Evolutionary conservation across 2,797 vertebrate genomes (phyloP).

Genomic region (Phalloptychus januarius): DNA sequence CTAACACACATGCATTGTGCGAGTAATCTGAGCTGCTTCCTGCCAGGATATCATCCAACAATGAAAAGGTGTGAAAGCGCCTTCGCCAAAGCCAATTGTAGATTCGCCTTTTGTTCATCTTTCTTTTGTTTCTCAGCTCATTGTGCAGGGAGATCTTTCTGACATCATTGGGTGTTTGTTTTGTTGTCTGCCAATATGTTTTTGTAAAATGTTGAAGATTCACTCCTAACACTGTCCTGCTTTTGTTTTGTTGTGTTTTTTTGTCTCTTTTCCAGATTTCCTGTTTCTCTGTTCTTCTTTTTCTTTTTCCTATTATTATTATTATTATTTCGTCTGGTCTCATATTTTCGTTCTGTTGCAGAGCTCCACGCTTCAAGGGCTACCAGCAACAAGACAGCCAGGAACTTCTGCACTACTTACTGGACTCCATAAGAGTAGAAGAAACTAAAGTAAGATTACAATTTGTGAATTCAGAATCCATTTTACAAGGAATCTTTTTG

Average conservation of each 20-base stretch:
- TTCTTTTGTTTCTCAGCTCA: conserved; percentile 5
- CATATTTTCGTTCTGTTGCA: conserved; percentile 53
- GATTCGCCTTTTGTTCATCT: not conserved
- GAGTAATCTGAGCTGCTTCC: not conserved
- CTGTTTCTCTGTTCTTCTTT: not conserved
- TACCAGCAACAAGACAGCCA: conserved; percentile 99
- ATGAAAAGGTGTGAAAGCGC: conserved; percentile 9
- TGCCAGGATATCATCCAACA: not conserved
- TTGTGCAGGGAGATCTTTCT: conserved; percentile 3
- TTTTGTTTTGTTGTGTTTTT: not conserved
- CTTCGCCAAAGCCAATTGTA: not conserved
- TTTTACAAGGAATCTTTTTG: not conserved
- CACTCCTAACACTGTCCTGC: not conserved
- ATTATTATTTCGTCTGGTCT: not conserved
- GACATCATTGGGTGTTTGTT: not conserved
- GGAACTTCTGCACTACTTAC: conserved; percentile 94
- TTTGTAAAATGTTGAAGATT: not conserved
- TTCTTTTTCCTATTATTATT: too few relatives aligned
- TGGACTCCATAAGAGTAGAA: conserved; percentile 94
- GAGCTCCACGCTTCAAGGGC: conserved; percentile 95
- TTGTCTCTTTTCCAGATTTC: not conserved
- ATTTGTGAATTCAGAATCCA: not conserved
- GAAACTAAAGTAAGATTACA: conserved; percentile 90
- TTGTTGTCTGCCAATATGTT: not conserved
- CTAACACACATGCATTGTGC: not conserved